phyloP scores from a whole-genome alignment of 2,113 vertebrate genomes.

The Poeciliopsis prolifica region DNA sequence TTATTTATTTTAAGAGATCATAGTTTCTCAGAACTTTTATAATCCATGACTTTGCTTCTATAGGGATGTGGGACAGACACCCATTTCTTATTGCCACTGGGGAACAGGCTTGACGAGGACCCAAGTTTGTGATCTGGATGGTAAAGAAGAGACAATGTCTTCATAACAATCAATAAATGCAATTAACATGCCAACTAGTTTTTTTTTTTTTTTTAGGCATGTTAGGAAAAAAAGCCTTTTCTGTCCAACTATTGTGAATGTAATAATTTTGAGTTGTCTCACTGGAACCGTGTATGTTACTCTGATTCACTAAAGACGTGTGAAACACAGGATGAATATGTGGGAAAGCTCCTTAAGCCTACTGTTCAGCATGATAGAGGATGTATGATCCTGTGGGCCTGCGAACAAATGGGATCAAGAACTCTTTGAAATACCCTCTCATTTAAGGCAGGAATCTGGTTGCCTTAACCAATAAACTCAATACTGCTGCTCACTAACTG shows the following conservation, averaged over 20 bases:
- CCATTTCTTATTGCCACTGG: not conserved
- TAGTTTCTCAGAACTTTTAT: too few species aligned
- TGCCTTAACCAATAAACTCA: too few species aligned
- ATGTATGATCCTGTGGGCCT: not conserved
- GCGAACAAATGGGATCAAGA: too few species aligned
- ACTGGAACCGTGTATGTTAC: not conserved
- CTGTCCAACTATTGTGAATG: not conserved
- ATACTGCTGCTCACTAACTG: constrained; percentile 45
- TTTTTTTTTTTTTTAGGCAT: not conserved
- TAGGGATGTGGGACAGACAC: not conserved
- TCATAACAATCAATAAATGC: not conserved
- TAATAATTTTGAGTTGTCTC: not conserved
- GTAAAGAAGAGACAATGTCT: not conserved
- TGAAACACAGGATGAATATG: not conserved
- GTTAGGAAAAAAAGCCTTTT: not conserved
- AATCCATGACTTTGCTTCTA: not conserved
- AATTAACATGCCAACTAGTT: not conserved
- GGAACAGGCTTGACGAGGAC: not conserved
- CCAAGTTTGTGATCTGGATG: not conserved
- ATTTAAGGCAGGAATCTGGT: too few species aligned
- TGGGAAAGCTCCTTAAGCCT: not conserved
- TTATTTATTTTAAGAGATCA: too few species aligned
- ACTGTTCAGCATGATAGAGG: not conserved
- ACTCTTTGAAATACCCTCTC: too few species aligned
- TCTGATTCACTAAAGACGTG: not conserved